phyloP scores from a whole-genome alignment of 1,140 invertebrate genomes.

The Bradynema listronoti region DNA sequence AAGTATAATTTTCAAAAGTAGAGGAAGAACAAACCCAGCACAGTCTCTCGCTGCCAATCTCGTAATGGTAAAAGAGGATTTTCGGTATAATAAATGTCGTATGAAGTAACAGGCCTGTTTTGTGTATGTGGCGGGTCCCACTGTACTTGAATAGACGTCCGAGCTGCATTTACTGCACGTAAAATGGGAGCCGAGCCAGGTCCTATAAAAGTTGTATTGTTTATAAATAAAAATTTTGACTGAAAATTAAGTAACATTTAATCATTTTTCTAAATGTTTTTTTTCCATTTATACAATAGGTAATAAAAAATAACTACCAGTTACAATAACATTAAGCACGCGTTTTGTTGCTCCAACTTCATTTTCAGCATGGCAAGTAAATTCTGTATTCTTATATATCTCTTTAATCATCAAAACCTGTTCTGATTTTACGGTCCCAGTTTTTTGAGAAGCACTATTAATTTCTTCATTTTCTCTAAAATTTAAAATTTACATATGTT shows the following conservation, averaged over 20 bases:
- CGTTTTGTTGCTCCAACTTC: constrained; percentile 36
- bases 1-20: neutral
- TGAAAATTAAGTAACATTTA: constrained; percentile 1
- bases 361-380: constrained; percentile 52
- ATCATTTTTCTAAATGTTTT: constrained; percentile 11
- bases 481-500: neutral
- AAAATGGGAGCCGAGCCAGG: constrained; percentile 51
- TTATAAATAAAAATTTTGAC: constrained; percentile 6
- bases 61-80: constrained; percentile 49
- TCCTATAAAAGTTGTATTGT: constrained; percentile 29
- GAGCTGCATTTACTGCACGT: constrained; percentile 36
- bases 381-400: constrained; percentile 52
- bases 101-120: constrained; percentile 53
- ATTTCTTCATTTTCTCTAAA: constrained; percentile 36
- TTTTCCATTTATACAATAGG: constrained; percentile 7
- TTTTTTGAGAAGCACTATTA: constrained; percentile 6
- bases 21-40: constrained; percentile 23
- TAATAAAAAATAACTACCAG: constrained; percentile 32
- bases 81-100: constrained; percentile 57
- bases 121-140: constrained; percentile 55
- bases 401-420: constrained; percentile 43
- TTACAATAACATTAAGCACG: constrained; percentile 42
- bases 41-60: constrained; percentile 46
- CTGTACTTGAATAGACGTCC: constrained; percentile 42
- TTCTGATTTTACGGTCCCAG: constrained; percentile 35